phyloP scores from a whole-genome alignment of 2,113 vertebrate species.

The Xenopus tropicalis region UCB_Xtro_10.0 CM004450.2:3435001-3435500 shows the following conservation, averaged over 20 bases:
- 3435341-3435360: not conserved
- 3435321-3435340: not conserved
- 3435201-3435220: conserved; percentile 69
- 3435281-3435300: conserved; percentile 83
- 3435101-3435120: too few relatives aligned
- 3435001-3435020: too few relatives aligned
- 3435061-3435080: too few relatives aligned
- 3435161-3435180: not conserved
- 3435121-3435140: too few relatives aligned
- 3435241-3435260: conserved; percentile 92
- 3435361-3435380: too few relatives aligned
- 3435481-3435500: conserved; percentile 45
- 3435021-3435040: too few relatives aligned
- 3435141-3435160: too few relatives aligned
- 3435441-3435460: conserved; percentile 53
- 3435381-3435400: conserved; percentile 35
- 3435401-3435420: conserved; percentile 92
- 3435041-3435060: too few relatives aligned
- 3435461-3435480: not conserved
- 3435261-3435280: conserved; percentile 94
- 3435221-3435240: conserved; percentile 81
- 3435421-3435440: conserved; percentile 90
- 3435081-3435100: too few relatives aligned
- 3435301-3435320: conserved; percentile 79
- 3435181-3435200: conserved; percentile 94